Evolutionary conservation across 2,113 vertebrate species (phyloP), one percentile per base, ranked within the genome.

Genomic region (Dissostichus mawsoni): DNA sequence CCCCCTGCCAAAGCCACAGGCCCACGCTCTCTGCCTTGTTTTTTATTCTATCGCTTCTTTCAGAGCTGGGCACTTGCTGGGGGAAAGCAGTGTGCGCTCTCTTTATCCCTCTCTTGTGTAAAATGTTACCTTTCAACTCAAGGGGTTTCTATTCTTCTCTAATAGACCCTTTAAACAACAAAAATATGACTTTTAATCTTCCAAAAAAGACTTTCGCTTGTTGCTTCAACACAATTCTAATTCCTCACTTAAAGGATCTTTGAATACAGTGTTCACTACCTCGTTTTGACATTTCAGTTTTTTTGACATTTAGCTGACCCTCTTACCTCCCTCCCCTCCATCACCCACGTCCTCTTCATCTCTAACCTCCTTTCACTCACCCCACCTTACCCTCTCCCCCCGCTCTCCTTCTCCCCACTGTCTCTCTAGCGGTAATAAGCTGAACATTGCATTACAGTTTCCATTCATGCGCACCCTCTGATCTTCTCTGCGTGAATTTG

Each of bases 361-460:
- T 85, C 56, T n/a, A 64, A 85, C 78, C 25, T 63, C 59, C 66
- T 65, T 61, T 58, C 70, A 47, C 45, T 44, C 77, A 48, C 17
- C 63, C 36, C 13, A 12, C 48, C n/a, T 29, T 71, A 1, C 45
- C 57, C 74, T 33, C 36, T 23, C 36, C 5, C 82, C 67, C 52
- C 45, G 1, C 69, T 55, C 41, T 23, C 68, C 63, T 41, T 59
- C 11, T 45, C n/a, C 75, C 68, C 57, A 51, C 64, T 36, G 57
- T 77, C 64, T 82, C 81, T 20, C 45, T 55, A 9, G 61, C 13
- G 2, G 77, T 85, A 90, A 92, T 88, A 88, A 83, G 85, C 86
- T 78, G 88, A 93, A 89, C 89, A 76, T 55, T 91, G 90, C 86
- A 89, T 86, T 88, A 83, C 84, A 87, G 85, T 90, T 86, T 91